A percentile compares a stretch with the other conserved stretches of the same genome.
phyloP scores from a whole-genome alignment of 2,888 invertebrate genomes.

The Ptychoptera contaminata region DNA sequence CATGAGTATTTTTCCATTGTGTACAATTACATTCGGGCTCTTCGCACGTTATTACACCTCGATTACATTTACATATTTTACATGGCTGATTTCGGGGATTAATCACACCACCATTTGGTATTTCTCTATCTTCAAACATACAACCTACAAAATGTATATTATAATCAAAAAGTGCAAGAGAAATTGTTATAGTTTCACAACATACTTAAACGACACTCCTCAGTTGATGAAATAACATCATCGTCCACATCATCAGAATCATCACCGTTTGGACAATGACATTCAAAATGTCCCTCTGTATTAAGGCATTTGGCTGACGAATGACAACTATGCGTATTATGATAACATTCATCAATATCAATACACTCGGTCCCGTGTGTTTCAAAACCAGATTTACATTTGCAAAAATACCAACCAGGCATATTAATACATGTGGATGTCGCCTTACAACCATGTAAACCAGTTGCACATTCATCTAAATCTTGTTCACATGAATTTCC shows the following conservation, averaged over 20 bases:
- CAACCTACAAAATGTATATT: slow-evolving; percentile 38
- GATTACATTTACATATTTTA: slow-evolving; percentile 33
- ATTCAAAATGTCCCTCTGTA: slow-evolving; percentile 62
- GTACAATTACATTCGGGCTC: slow-evolving; percentile 53
- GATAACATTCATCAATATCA: slow-evolving; percentile 67
- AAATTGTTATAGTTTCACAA: slow-evolving; percentile 10
- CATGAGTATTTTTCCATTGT: slow-evolving; percentile 14
- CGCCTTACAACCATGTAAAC: slow-evolving; percentile 53
- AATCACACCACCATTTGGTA: slow-evolving; percentile 40
- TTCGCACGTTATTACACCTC: slow-evolving; percentile 50
- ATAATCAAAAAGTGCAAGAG: neutral
- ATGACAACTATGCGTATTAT: slow-evolving; percentile 65
- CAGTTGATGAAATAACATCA: slow-evolving; percentile 12
- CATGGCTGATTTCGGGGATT: slow-evolving; percentile 35
- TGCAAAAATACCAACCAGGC: slow-evolving; percentile 82
- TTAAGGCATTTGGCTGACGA: slow-evolving; percentile 63
- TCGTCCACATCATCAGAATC: slow-evolving; percentile 2
- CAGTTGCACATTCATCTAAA: slow-evolving; percentile 66
- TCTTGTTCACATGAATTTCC: slow-evolving; percentile 74
- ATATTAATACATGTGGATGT: slow-evolving; percentile 71
- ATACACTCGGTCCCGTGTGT: slow-evolving; percentile 39
- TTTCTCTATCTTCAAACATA: slow-evolving; percentile 49
- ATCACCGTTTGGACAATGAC: slow-evolving; percentile 44
- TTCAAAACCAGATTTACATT: slow-evolving; percentile 64
- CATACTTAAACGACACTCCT: slow-evolving; percentile 49